Percentiles rank a stretch among this genome's conserved stretches.
Conservation (phyloP, 2,797 vertebrate genomes). For the Ctenochaetus hawaiiensis region DNA sequence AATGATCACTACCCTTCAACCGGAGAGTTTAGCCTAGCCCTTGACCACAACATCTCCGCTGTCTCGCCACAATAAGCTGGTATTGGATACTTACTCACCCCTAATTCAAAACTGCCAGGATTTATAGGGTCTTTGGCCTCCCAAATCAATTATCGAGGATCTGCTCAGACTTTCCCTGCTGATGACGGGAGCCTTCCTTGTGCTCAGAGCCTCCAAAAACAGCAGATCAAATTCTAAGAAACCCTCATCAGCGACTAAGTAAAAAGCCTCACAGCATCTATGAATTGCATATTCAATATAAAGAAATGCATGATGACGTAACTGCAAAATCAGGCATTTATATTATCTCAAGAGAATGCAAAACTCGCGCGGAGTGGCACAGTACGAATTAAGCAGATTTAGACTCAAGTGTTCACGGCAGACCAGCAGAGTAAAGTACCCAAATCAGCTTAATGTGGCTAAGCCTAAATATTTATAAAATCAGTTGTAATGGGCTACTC, state of each 20-base stretch:
- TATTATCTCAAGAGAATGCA: slow-evolving; percentile 81
- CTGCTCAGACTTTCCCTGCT: slow-evolving; percentile 72
- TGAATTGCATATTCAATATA: slow-evolving; percentile 52
- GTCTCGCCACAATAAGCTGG: slow-evolving; percentile 82
- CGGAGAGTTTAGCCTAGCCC: slow-evolving; percentile 69
- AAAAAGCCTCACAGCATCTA: slow-evolving; percentile 25
- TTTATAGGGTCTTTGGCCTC: slow-evolving; percentile 68
- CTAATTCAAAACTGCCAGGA: slow-evolving; percentile 64
- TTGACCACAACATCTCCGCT: slow-evolving; percentile 82
- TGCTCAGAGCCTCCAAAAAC: slow-evolving; percentile 50
- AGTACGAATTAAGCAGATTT: slow-evolving; percentile 91
- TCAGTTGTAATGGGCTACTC: slow-evolving; percentile 86
- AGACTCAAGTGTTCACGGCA: slow-evolving; percentile 88
- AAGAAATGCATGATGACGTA: slow-evolving; percentile 68
- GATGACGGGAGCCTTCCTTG: slow-evolving; percentile 58
- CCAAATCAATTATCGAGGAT: slow-evolving; percentile 73
- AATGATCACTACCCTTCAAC: slow-evolving; percentile 75
- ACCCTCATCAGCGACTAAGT: slow-evolving; percentile 23
- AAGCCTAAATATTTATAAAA: slow-evolving; percentile 92
- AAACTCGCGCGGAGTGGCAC: slow-evolving; percentile 88
- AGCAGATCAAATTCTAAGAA: slow-evolving; percentile 47
- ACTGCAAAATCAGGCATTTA: slow-evolving; percentile 81
- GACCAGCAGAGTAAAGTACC: slow-evolving; percentile 91
- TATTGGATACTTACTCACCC: slow-evolving; percentile 65
- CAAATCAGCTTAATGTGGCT: slow-evolving; percentile 91